These are phyloP conservation scores for Bergia puertoricense DNA, from an alignment of 92 coral and sea anemone genomes.

Conservation along the genomic window DNA sequence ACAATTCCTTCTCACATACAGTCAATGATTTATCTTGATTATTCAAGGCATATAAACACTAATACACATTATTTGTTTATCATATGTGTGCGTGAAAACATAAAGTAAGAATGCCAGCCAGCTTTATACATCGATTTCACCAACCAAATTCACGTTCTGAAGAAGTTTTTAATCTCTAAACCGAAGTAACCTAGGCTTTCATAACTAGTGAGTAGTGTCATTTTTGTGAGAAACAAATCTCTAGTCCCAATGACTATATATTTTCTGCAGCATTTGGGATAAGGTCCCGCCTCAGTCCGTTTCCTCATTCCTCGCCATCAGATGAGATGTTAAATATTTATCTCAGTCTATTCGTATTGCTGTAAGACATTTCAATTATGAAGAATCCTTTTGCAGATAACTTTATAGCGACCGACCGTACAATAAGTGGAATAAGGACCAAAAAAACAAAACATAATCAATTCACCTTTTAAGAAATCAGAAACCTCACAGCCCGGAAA, in stretches of 20 bases:
- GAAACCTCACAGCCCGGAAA: no score
- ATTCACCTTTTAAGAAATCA: background rate
- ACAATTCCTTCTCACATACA: background rate
- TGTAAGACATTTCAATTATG: no score
- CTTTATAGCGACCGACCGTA: background rate
- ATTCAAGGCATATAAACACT: no score
- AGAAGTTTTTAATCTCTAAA: background rate
- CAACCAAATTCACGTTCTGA: background rate
- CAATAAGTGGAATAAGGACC: background rate
- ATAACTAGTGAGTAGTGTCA: no score
- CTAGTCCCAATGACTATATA: no score
- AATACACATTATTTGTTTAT: no score
- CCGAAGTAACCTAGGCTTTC: background rate
- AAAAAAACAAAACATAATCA: background rate
- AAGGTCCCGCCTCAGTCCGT: background rate
- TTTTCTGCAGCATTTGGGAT: background rate
- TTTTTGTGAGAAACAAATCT: no score
- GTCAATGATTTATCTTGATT: no score
- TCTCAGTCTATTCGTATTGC: no score
- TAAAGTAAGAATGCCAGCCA: background rate
- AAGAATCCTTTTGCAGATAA: no score
- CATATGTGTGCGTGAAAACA: background rate
- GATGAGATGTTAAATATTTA: background rate
- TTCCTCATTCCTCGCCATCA: background rate
- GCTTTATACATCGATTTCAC: background rate